These are phyloP conservation scores for Addax nasomaculatus DNA, from an alignment of 2,113 vertebrate genomes.

Conservation along the genomic window DNA sequence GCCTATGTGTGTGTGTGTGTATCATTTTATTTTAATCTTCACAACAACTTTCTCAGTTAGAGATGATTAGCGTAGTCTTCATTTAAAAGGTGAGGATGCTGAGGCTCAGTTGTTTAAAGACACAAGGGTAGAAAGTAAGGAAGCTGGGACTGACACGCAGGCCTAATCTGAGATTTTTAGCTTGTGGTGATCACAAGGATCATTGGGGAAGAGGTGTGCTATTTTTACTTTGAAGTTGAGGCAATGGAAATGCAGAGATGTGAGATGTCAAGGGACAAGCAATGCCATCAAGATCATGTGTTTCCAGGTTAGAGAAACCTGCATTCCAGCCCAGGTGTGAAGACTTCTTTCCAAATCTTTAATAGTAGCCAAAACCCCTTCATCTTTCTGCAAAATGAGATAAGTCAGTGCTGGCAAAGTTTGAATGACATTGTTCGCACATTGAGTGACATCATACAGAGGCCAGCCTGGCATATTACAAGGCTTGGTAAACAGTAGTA, in stretches of 20 bases:
- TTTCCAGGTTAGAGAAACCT: background rate
- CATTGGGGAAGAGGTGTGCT: accelerated
- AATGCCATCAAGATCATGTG: accelerated
- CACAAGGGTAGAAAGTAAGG: no score
- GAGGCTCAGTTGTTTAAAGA: background rate
- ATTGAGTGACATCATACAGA: background rate
- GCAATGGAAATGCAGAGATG: no score
- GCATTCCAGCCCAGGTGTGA: accelerated
- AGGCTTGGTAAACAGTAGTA: no score
- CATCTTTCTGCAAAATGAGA: background rate
- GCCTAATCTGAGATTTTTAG: background rate
- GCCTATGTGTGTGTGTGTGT: accelerated
- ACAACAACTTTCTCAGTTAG: background rate
- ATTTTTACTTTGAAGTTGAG: background rate
- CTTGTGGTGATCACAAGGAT: no score
- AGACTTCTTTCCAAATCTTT: accelerated
- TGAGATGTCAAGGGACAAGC: accelerated
- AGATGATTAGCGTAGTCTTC: background rate
- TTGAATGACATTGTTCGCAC: accelerated
- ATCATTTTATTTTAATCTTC: background rate
- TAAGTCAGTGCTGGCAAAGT: accelerated
- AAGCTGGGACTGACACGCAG: background rate
- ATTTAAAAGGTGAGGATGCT: background rate
- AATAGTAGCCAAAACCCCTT: background rate
- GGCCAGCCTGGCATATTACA: background rate